Evolutionary conservation across 1,140 invertebrate species (phyloP), one percentile per base, ranked within the genome.

Genomic region (Caenorhabditis latens): DNA sequence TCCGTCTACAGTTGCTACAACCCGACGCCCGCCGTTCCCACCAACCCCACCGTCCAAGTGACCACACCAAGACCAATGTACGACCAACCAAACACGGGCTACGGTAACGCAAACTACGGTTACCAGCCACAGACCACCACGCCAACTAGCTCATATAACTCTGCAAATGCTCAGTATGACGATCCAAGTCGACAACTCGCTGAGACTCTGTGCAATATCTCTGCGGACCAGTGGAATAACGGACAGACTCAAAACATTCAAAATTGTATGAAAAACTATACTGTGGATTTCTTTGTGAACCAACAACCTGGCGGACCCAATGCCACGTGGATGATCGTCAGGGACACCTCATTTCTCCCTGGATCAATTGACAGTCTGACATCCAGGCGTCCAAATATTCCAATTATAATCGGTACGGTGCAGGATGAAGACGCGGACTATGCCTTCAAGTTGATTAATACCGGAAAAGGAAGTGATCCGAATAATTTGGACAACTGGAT

Each of bases 361-460:
- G 87, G 75, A 21, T 42, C 63, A 9, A 85, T 84, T 19, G 83
- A 88, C 9, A 50, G 50, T 55, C 48, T 88, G 57, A 24, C 84
- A 4, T 40, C 42, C 0, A 75, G 43, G 48, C 75, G 86, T 9
- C 86, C 86, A 19, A 71, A 71, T 40, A 88, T 88, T 83, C 87
- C 87, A 61, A 85, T 88, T 53, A 88, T 88, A n/a, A 88, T 88
- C 21, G 87, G 87, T 1, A 88, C 87, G 0, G 87, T 88, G 2
- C 87, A 88, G 42, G 87, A 88, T 55, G 87, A 88, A 21, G 87
- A 88, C 42, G 87, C 87, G 13, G 87, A 88, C 6, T 88, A 88
- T 42, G 87, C 84, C 0, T 88, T 88, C 55, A 84, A 84, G 42
- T 21, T 88, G 65, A 65, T 88, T 16, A 75, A 65, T 43, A 85